Conservation (phyloP, 2,888 invertebrate species). For the Corythucha ciliata region DNA sequence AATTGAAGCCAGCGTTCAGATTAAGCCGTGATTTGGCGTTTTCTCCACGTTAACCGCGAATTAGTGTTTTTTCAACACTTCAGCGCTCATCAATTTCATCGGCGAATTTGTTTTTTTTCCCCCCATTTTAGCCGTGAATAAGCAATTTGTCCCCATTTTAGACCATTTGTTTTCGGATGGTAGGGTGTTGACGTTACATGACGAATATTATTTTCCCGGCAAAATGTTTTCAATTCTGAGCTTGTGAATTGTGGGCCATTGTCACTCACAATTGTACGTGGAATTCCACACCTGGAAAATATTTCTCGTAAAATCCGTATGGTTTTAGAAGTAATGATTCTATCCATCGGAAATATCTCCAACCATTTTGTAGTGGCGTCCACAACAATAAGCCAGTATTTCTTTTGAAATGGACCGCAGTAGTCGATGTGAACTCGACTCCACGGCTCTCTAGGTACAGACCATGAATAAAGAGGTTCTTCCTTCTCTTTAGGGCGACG, state of each 20-base stretch:
- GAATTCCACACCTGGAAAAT: slow-evolving; percentile 29
- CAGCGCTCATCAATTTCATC: no score
- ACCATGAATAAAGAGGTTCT: slow-evolving; percentile 30
- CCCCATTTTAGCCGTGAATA: no score
- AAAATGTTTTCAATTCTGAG: not conserved
- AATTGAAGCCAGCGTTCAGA: no score
- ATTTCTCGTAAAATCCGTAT: not conserved
- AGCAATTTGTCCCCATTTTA: no score
- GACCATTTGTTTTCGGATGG: slow-evolving; percentile 33
- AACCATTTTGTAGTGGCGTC: slow-evolving; percentile 34
- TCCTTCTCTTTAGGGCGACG: slow-evolving; percentile 26
- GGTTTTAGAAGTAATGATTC: not conserved
- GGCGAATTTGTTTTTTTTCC: no score
- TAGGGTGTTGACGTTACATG: slow-evolving; percentile 26
- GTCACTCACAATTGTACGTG: slow-evolving; percentile 18
- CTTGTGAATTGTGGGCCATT: slow-evolving; percentile 9
- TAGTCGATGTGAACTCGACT: slow-evolving; percentile 34
- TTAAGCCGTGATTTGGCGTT: no score
- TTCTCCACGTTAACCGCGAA: no score
- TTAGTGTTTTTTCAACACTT: no score
- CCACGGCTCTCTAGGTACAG: slow-evolving; percentile 32
- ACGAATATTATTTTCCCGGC: not conserved
- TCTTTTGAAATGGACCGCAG: slow-evolving; percentile 28
- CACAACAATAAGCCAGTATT: slow-evolving; percentile 33
- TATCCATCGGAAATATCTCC: slow-evolving; percentile 20